These are phyloP conservation scores for Sphaeramia orbicularis DNA, from an alignment of 2,797 vertebrate genomes.

Conservation along the genomic window DNA sequence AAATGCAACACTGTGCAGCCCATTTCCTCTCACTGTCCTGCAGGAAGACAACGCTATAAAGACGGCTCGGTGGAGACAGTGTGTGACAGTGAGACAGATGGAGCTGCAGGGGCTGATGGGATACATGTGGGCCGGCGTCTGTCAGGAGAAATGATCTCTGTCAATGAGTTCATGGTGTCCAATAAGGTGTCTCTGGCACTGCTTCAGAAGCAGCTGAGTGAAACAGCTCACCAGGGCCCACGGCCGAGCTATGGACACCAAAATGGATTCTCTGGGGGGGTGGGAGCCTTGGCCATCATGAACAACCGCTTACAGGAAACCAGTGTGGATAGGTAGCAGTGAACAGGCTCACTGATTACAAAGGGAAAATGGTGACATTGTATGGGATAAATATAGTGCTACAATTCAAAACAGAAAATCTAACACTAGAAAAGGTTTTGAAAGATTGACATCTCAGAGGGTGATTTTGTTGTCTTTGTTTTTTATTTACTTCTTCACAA, in stretches of 20 bases:
- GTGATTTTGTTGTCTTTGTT: no score
- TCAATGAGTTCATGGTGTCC: conserved; percentile 85
- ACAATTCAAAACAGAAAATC: no score
- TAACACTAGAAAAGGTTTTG: no score
- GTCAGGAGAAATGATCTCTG: conserved; percentile 88
- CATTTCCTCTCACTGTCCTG: conserved; percentile 51
- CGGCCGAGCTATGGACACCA: conserved; percentile 82
- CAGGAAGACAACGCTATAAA: conserved; percentile 68
- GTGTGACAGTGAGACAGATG: conserved; percentile 85
- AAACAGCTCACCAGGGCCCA: conserved; percentile 86
- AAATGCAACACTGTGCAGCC: conserved; percentile 85
- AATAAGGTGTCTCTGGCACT: conserved; percentile 88
- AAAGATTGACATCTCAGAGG: no score
- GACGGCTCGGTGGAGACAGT: conserved; percentile 86
- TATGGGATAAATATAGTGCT: not conserved
- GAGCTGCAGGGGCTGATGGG: conserved; percentile 69
- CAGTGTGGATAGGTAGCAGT: conserved; percentile 84
- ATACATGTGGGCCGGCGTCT: conserved; percentile 78
- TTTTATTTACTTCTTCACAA: no score
- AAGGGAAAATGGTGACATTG: not conserved
- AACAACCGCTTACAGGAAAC: conserved; percentile 89
- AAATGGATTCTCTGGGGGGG: conserved; percentile 85
- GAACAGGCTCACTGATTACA: no score
- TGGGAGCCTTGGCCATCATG: conserved; percentile 88
- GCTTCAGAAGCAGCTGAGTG: conserved; percentile 87